Evolutionary conservation across 2,888 invertebrate genomes (phyloP), one percentile per base, ranked within the genome.

Genomic region (Sarcophaga carnaria): DNA sequence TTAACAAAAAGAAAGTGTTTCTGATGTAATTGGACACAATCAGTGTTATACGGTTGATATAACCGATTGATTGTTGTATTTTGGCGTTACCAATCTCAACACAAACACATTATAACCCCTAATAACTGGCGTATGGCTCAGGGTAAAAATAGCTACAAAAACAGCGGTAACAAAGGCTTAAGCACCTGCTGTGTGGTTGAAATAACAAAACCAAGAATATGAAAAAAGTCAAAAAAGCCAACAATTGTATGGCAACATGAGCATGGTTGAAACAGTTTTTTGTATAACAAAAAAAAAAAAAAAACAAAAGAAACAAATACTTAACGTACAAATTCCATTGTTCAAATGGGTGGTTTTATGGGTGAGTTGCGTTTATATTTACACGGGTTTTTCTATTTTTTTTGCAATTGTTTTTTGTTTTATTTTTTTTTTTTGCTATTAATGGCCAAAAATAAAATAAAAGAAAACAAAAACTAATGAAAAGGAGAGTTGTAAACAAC

Each of bases 111-210:
- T 37, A 37, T 37, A 10, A 37, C 37, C 37, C 37, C 10, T 37
- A 37, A 8, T 37, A 37, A 10, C 37, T 37, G 10, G 10, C 8
- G 37, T 37, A 37, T 37, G 37, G 37, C 37, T 37, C 8, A 37
- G 8, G 8, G 5, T 17, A 17, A 54, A 14, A 54, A 17, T 10
- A 54, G 54, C 54, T 12, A 17, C 71, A 86, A 60, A 76, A 64
- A 49, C 62, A 37, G 71, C 37, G 59, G 45, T 22, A 72, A 22
- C 62, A 83, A 85, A 69, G 76, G 71, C 25, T 22, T 49, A 10
- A 80, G 45, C 83, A 86, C 86, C 86, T 86, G 86, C 69, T 80
- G 76, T 25, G 83, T 25, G 83, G 60, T 76, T 70, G 12, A 75
- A 75, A 72, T 67, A 63, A 22, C 45, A 37, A 67, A 78, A 74